Conservation (phyloP, 2,113 vertebrate species). For the Eulemur rufifrons region DNA sequence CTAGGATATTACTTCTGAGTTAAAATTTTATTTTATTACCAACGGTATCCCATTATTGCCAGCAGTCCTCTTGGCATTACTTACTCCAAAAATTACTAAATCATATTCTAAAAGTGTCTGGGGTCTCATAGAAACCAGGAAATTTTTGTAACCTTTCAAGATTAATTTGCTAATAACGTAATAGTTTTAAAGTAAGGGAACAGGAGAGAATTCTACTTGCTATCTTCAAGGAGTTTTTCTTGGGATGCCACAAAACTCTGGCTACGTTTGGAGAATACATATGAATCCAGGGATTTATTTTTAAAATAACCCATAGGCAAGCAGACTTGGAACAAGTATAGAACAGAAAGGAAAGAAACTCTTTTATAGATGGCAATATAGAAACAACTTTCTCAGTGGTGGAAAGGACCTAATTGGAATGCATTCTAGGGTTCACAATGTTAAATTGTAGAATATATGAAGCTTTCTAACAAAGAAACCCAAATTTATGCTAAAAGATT, state of each 20-base stretch:
- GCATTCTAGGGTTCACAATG: constrained; percentile 33
- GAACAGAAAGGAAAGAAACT: constrained; percentile 2
- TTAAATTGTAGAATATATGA: constrained; percentile 49
- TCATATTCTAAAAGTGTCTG: background rate
- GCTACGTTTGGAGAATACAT: background rate
- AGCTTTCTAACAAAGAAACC: constrained; percentile 52
- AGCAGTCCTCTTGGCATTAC: background rate
- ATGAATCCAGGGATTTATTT: background rate
- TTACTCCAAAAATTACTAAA: background rate
- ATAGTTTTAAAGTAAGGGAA: background rate
- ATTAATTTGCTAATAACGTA: background rate
- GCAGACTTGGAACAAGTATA: background rate
- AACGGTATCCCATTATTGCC: background rate
- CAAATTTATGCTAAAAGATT: constrained; percentile 4
- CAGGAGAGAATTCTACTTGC: background rate
- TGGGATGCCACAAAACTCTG: background rate
- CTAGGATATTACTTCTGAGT: background rate
- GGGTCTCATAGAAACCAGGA: background rate
- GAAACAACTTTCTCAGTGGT: background rate
- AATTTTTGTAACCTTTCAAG: background rate
- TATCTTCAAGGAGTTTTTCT: background rate
- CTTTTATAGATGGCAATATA: background rate
- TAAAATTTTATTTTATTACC: background rate
- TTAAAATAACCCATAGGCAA: background rate
- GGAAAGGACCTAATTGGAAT: constrained; percentile 37